These are phyloP conservation scores for Dendrophyllia cribrosa DNA, from an alignment of 64 coral and sea anemone species.

Conservation along the genomic window DNA sequence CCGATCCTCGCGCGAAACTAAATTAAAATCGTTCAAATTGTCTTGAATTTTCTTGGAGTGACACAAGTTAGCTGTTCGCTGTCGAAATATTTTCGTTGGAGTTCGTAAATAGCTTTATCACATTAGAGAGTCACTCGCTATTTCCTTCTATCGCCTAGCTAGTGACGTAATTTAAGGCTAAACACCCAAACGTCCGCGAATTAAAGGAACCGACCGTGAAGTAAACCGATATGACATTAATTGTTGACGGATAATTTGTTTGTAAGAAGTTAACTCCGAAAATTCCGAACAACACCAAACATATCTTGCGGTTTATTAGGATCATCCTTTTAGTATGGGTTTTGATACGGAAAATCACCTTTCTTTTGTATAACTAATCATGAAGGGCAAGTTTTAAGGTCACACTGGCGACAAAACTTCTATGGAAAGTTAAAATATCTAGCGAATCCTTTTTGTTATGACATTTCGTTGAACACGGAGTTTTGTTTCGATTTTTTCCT, in stretches of 20 bases:
- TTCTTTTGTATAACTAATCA: background rate
- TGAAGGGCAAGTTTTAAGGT: background rate
- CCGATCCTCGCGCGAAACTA: background rate
- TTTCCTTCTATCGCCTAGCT: background rate
- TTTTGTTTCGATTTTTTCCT: background rate
- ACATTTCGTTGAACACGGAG: background rate
- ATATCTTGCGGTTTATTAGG: conserved; percentile 10
- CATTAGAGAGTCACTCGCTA: background rate
- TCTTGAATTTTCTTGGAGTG: background rate
- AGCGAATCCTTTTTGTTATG: background rate
- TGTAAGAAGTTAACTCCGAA: conserved; percentile 4
- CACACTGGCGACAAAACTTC: background rate
- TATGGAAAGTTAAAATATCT: background rate
- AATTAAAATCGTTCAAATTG: background rate
- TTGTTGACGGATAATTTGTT: conserved; percentile 3
- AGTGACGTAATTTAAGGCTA: background rate
- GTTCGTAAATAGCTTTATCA: background rate
- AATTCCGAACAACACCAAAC: conserved; percentile 6
- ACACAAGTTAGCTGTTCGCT: background rate
- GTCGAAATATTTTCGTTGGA: background rate
- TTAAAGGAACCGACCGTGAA: background rate
- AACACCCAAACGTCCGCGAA: background rate
- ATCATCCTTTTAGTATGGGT: background rate
- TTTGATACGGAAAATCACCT: background rate
- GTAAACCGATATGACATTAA: conserved; percentile 30